A percentile compares a stretch with the other conserved stretches of the same genome.
phyloP scores from a whole-genome alignment of 2,797 vertebrate species.

The Schizopygopsis pylzovi region DNA sequence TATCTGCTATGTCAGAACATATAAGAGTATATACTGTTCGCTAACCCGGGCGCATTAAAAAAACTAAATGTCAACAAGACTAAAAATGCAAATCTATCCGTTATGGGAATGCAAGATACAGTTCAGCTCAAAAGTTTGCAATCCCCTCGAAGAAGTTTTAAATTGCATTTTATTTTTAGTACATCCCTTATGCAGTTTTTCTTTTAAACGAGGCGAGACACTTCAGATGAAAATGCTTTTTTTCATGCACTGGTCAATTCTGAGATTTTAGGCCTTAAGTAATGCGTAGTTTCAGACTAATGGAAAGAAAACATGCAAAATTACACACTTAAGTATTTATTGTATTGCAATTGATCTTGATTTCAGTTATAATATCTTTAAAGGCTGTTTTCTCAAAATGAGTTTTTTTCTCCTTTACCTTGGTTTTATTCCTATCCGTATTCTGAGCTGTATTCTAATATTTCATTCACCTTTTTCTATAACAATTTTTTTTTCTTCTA shows the following conservation, averaged over 20 bases:
- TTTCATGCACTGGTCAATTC: neutral
- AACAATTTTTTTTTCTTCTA: neutral
- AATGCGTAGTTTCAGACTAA: neutral
- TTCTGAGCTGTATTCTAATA: neutral
- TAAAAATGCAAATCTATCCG: slow-evolving; percentile 23
- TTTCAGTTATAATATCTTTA: neutral
- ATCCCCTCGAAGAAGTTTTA: neutral
- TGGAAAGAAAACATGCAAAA: neutral
- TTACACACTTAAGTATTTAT: neutral
- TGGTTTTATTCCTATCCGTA: neutral
- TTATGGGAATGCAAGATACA: slow-evolving; percentile 20
- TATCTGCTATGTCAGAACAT: slow-evolving; percentile 49
- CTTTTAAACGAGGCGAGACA: neutral
- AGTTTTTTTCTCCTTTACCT: neutral
- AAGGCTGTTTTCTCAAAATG: neutral
- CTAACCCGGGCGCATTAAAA: neutral
- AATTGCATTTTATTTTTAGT: neutral
- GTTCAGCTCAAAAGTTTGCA: slow-evolving; percentile 26
- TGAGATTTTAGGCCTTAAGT: neutral
- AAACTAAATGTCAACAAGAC: neutral
- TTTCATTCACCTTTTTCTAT: no score
- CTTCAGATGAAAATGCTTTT: neutral
- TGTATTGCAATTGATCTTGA: neutral
- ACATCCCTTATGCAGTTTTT: neutral
- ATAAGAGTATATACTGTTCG: slow-evolving; percentile 43